phyloP scores from a whole-genome alignment of 1,140 invertebrate species.

The Pseudomyrmex flavicornis region DNA sequence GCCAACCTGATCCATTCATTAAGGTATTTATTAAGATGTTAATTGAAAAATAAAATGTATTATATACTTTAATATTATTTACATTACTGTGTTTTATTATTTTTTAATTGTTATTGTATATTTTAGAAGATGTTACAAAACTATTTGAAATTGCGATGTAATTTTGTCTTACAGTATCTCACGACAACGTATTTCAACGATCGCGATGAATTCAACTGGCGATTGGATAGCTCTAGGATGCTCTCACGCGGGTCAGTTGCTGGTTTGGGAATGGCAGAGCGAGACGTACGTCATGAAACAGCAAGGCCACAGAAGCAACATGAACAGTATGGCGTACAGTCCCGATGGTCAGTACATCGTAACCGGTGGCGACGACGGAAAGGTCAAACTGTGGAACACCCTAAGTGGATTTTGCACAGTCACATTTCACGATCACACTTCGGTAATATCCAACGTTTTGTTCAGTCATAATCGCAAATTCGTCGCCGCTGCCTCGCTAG shows the following conservation, averaged over 20 bases:
- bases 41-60: not conserved
- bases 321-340: constrained; percentile 95
- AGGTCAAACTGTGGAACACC: constrained; percentile 98
- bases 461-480: constrained; percentile 97
- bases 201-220: constrained; percentile 93
- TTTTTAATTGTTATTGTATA: constrained; percentile 46
- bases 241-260: constrained; percentile 92
- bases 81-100: not conserved
- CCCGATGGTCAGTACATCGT: constrained; percentile 95
- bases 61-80: constrained; percentile 25
- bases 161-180: constrained; percentile 87
- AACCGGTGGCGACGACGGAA: constrained; percentile 97
- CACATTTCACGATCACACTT: constrained; percentile 96
- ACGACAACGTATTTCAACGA: constrained; percentile 91
- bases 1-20: constrained; percentile 96
- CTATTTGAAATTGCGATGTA: constrained; percentile 13
- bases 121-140: not conserved
- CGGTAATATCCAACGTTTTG: constrained; percentile 91
- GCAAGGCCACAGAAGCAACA: constrained; percentile 96
- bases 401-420: constrained; percentile 96
- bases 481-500: constrained; percentile 95
- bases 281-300: constrained; percentile 99
- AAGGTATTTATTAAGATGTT: constrained; percentile 82
- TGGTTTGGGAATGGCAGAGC: constrained; percentile 99
- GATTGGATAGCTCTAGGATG: constrained; percentile 98